Evolutionary conservation across 2,113 vertebrate species (phyloP).

Genomic region (Antechinus stuartii): DNA sequence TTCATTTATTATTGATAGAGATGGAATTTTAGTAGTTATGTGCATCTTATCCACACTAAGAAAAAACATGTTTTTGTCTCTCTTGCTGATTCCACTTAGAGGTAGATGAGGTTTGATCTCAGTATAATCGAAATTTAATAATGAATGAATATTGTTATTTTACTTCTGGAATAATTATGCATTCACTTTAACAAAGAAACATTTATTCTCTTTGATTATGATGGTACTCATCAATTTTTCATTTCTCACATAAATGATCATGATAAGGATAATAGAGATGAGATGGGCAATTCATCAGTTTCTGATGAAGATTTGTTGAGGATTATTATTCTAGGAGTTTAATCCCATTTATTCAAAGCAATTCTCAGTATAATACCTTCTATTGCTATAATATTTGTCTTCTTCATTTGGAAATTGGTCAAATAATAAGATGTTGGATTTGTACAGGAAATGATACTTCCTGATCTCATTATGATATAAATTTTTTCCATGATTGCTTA

Average conservation of each 20-base stretch:
- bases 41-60: not conserved
- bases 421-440: conserved; percentile 59
- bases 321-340: conserved; percentile 48
- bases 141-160: conserved; percentile 80
- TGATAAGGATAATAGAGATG: conserved; percentile 74
- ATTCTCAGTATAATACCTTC: conserved; percentile 50
- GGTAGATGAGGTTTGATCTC: conserved; percentile 47
- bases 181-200: conserved; percentile 75
- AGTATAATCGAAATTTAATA: conserved; percentile 71
- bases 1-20: not conserved
- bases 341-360: conserved; percentile 50
- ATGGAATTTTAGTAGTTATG: fast-evolving
- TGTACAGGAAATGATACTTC: conserved; percentile 36
- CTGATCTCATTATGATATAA: conserved; percentile 63
- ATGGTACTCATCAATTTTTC: conserved; percentile 74
- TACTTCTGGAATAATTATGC: conserved; percentile 70
- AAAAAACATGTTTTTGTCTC: conserved; percentile 6
- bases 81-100: conserved; percentile 38
- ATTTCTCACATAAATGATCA: conserved; percentile 70
- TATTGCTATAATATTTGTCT: conserved; percentile 50
- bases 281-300: conserved; percentile 69
- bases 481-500: conserved; percentile 61
- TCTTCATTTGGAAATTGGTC: conserved; percentile 61
- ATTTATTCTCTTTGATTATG: conserved; percentile 79
- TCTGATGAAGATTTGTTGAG: conserved; percentile 67